These are phyloP conservation scores for Anguilla anguilla DNA, from an alignment of 2,797 vertebrate species.

Conservation along the genomic window DNA sequence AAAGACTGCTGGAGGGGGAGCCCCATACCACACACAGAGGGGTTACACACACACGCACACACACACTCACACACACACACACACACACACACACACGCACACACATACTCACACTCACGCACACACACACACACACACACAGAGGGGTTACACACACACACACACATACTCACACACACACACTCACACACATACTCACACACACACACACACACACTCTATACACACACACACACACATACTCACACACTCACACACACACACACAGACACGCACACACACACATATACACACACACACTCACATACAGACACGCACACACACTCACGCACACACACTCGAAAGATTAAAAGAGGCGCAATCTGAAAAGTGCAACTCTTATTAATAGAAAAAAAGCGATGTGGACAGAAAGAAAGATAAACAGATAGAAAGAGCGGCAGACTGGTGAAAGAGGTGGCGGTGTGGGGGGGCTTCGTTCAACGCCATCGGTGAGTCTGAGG, in stretches of 20 bases:
- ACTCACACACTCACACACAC: background rate
- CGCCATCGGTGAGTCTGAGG: background rate
- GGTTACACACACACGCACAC: conserved; percentile 28
- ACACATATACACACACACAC: too few species aligned
- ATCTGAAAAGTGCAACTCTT: background rate
- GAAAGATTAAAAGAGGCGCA: background rate
- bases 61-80: conserved; percentile 43
- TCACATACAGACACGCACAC: background rate
- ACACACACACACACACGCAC: background rate
- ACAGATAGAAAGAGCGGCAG: background rate
- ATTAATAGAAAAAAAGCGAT: background rate
- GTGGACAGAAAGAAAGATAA: background rate
- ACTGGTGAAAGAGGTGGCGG: background rate
- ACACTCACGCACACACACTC: background rate
- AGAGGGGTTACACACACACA: background rate
- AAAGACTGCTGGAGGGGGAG: background rate
- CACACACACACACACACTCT: background rate
- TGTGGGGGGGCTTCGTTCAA: background rate
- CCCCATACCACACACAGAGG: conserved; percentile 30
- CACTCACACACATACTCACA: background rate
- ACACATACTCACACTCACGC: background rate
- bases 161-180: background rate
- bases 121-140: background rate
- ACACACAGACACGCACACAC: too few species aligned
- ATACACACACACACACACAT: too few species aligned